Evolutionary conservation across 2,113 vertebrate species (phyloP).

Genomic region (Chaetorhynchus papuensis): DNA sequence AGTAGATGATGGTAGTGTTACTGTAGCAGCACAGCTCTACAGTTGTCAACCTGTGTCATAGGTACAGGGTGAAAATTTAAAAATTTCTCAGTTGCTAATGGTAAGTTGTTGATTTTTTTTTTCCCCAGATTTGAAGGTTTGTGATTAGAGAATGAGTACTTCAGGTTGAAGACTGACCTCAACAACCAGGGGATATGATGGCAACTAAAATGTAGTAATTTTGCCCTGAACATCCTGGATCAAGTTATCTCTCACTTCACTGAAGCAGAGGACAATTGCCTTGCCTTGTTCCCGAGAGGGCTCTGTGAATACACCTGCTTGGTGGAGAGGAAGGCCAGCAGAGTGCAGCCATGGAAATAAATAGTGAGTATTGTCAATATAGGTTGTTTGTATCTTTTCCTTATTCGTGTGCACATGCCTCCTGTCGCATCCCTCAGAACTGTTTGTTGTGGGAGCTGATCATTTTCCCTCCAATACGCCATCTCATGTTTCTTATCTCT

Average conservation of each 20-base stretch:
- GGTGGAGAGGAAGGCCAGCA: not conserved
- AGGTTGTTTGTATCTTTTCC: not conserved
- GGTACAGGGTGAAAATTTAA: not conserved
- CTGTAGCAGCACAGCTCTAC: not conserved
- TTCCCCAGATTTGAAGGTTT: not conserved
- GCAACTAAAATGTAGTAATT: not conserved
- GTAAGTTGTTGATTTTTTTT: not conserved
- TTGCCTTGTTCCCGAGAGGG: not conserved
- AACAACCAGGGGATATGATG: too few relatives aligned
- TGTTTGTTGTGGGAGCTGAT: not conserved
- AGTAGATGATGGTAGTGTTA: not conserved
- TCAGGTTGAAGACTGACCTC: not conserved
- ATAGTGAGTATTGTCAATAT: not conserved
- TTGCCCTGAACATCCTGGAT: not conserved
- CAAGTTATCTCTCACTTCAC: not conserved
- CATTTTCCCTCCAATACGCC: not conserved
- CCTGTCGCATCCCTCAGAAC: not conserved
- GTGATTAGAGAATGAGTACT: not conserved
- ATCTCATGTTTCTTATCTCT: not conserved
- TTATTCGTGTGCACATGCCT: not conserved
- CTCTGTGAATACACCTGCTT: not conserved
- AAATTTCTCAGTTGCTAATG: not conserved
- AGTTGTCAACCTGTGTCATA: not conserved
- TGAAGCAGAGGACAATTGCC: not conserved
- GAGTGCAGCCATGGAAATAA: not conserved